Percentiles rank a stretch among this genome's conserved stretches.
Conservation (phyloP, 2,797 vertebrate genomes). For the Argyrosomus regius region DNA sequence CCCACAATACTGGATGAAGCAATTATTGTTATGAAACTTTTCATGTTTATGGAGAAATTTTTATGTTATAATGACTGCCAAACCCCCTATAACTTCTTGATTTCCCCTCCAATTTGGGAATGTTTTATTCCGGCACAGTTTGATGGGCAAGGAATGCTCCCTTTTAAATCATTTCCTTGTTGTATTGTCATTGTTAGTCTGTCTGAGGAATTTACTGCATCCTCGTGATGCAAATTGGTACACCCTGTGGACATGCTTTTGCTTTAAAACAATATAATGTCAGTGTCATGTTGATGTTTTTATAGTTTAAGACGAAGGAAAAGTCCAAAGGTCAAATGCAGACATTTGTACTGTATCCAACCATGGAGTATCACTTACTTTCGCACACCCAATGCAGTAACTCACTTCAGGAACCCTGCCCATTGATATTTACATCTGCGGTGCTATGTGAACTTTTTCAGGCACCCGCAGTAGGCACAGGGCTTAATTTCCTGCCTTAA, state of each 20-base stretch:
- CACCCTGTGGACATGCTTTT: conserved; percentile 13
- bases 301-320: conserved; percentile 7
- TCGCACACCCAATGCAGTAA: conserved; percentile 34
- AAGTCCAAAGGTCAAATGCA: conserved; percentile 36
- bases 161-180: conserved; percentile 39
- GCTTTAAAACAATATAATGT: conserved; percentile 23
- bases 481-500: conserved; percentile 71
- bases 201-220: conserved; percentile 30
- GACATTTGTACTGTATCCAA: conserved; percentile 9
- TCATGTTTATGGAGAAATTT: conserved; percentile 57
- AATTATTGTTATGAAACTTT: conserved; percentile 64
- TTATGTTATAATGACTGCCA: conserved; percentile 65
- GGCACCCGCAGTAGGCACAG: conserved; percentile 31
- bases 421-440: conserved; percentile 47
- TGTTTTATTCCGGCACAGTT: conserved; percentile 46
- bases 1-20: conserved; percentile 72
- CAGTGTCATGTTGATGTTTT: conserved; percentile 27
- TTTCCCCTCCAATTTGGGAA: conserved; percentile 52
- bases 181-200: conserved; percentile 47
- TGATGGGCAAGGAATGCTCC: conserved; percentile 45
- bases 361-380: conserved; percentile 31
- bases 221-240: conserved; percentile 25
- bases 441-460: conserved; percentile 19
- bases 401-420: conserved; percentile 41
- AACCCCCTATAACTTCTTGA: conserved; percentile 43